Base-by-base conservation (phyloP, 2,797 vertebrate species). In the Enteromius trimaculatus region DNA sequence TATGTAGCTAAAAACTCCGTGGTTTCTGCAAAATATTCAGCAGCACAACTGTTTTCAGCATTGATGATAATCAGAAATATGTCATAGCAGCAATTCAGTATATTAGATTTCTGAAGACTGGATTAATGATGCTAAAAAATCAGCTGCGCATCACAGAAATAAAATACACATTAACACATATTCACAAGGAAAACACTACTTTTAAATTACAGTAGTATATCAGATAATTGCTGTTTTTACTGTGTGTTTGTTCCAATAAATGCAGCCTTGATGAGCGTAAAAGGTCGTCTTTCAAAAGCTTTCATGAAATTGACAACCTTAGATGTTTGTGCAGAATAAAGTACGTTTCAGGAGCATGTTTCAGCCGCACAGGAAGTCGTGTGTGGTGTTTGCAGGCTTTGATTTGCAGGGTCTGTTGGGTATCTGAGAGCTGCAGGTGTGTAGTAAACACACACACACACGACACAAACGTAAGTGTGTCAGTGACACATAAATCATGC, bases 31-130 rank as follows among this genome's bases (percentile, higher is more conserved):
- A 39, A 66, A 37, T 37, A 66, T 37, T 3, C 1, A 1, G 3
- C 8, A 11, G 31, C 17, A 37, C 8, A 3, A 14, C 11, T 14
- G 11, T 47, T 53, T 53, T 51, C 17, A 42, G 42, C 37, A 0
- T 23, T 23, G 21, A n/a, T 68, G 11, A 39, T 39, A 39, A 65
- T 34, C 17, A 37, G 1, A 10, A n/a, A 6, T 39, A 9, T 68
- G n/a, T 68, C 1, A n/a, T 68, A 39, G 64, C 31, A 42, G 0
- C 3, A 17, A 37, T 37, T 68, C 10, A 11, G 1, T 21, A 42
- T 42, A 68, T 42, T 5, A n/a, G 6, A 47, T 70, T 70, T 47
- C 6, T 69, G 66, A 47, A 71, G n/a, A 70, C 39, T 70, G 68
- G n/a, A 47, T 39, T 4, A 26, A 69, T 42, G 37, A 69, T 42